A percentile compares a stretch with the other conserved stretches of the same genome.
phyloP scores from a whole-genome alignment of 2,797 vertebrate genomes.

The Sebastes paucispinis region DNA sequence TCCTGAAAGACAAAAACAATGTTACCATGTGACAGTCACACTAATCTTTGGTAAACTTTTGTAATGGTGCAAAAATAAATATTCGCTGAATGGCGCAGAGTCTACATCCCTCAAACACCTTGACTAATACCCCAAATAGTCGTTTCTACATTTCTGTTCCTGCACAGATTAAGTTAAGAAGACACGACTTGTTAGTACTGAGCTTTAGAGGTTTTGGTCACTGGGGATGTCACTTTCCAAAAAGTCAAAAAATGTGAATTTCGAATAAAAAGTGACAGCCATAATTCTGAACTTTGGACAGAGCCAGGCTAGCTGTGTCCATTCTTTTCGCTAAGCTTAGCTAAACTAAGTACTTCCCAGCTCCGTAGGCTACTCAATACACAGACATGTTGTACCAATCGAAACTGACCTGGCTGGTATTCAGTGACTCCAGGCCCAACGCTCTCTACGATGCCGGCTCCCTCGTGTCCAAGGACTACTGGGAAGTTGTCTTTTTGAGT shows the following conservation, averaged over 20 bases:
- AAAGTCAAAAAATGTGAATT: not conserved
- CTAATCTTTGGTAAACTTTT: not conserved
- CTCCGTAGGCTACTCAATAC: not conserved
- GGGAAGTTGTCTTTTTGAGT: conserved; percentile 69
- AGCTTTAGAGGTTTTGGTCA: not conserved
- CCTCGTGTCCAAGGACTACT: conserved; percentile 81
- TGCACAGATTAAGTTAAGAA: not conserved
- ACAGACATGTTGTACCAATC: not conserved
- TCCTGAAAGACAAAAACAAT: conserved; percentile 72
- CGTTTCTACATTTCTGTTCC: not conserved
- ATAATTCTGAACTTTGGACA: not conserved
- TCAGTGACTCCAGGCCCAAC: conserved; percentile 80
- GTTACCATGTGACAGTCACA: not conserved
- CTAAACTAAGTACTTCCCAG: too few relatives aligned
- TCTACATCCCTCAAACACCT: not conserved
- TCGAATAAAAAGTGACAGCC: too few relatives aligned
- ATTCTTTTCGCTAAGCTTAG: too few relatives aligned
- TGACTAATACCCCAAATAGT: not conserved
- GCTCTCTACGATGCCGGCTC: conserved; percentile 81
- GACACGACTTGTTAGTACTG: not conserved
- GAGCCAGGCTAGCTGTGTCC: too few relatives aligned
- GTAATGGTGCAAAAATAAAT: not conserved
- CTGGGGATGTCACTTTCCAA: not conserved
- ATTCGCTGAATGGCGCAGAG: not conserved
- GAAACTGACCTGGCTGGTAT: conserved; percentile 75